These are phyloP conservation scores for Polypedilum pembai DNA, from an alignment of 1,140 invertebrate species.

Conservation along the genomic window DNA sequence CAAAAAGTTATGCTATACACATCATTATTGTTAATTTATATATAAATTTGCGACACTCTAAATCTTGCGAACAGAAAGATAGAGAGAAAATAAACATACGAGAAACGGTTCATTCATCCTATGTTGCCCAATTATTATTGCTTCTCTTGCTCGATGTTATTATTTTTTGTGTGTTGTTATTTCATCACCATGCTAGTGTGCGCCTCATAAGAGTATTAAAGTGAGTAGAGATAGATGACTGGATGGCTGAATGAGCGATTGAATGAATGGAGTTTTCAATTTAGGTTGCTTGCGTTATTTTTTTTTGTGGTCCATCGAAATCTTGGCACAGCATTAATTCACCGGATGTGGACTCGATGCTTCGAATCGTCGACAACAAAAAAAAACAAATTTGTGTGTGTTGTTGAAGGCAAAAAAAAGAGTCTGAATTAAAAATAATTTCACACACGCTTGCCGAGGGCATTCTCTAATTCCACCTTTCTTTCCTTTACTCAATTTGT, in stretches of 20 bases:
- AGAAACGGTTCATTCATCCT: conserved; percentile 5
- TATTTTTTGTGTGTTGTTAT: neutral
- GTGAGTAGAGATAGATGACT: neutral
- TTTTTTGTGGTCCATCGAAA: conserved; percentile 27
- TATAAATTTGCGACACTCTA: conserved; percentile 10
- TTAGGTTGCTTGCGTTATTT: conserved; percentile 24
- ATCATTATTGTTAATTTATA: neutral
- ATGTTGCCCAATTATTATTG: conserved; percentile 13
- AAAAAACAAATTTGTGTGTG: neutral
- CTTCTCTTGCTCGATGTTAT: neutral
- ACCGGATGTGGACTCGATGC: conserved; percentile 24
- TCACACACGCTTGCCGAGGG: conserved; percentile 21
- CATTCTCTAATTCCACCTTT: conserved; percentile 13
- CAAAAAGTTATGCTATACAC: neutral
- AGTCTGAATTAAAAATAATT: conserved; percentile 15
- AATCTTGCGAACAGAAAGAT: neutral
- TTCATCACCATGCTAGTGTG: conserved; percentile 3
- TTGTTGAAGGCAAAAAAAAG: conserved; percentile 25
- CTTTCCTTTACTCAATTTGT: conserved; percentile 2
- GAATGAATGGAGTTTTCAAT: conserved; percentile 7
- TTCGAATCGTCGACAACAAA: conserved; percentile 16
- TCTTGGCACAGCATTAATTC: conserved; percentile 23
- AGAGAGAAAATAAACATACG: neutral
- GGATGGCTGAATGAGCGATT: neutral
- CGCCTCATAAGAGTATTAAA: conserved; percentile 17